phyloP scores from a whole-genome alignment of 1,140 invertebrate species.

The Manduca sexta region DNA sequence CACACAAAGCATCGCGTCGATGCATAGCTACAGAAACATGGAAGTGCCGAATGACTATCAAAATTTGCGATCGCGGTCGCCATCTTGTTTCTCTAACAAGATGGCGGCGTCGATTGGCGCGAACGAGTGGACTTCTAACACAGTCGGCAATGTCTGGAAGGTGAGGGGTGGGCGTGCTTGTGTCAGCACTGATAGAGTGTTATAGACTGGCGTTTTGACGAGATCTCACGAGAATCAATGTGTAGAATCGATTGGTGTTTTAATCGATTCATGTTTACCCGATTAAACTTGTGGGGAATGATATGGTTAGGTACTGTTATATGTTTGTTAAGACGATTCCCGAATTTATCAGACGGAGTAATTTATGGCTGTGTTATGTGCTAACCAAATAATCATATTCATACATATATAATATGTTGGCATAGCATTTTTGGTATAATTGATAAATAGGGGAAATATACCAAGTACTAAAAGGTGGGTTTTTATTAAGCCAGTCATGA shows the following conservation, averaged over 20 bases:
- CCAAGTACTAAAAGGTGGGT: too few species aligned
- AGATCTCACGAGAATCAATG: constrained; percentile 36
- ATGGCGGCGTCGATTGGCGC: constrained; percentile 64
- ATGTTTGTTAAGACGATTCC: too few species aligned
- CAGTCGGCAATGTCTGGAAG: constrained; percentile 63
- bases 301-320: too few species aligned
- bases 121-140: constrained; percentile 67
- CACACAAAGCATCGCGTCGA: constrained; percentile 64
- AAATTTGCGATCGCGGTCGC: constrained; percentile 66
- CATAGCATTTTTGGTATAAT: too few species aligned
- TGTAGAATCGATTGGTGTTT: neutral
- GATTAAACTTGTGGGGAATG: too few species aligned
- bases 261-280: too few species aligned
- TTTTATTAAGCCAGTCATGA: too few species aligned
- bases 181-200: constrained; percentile 37
- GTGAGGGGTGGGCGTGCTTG: constrained; percentile 66
- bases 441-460: too few species aligned
- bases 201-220: constrained; percentile 44
- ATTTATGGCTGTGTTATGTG: too few species aligned
- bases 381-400: too few species aligned
- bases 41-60: constrained; percentile 66
- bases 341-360: too few species aligned
- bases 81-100: constrained; percentile 71
- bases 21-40: constrained; percentile 70
- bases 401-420: too few species aligned